Percentiles rank a stretch among this genome's conserved stretches.
These are phyloP conservation scores for Adineta ricciae DNA, from an alignment of 2,888 invertebrate species.

Conservation along the genomic window DNA sequence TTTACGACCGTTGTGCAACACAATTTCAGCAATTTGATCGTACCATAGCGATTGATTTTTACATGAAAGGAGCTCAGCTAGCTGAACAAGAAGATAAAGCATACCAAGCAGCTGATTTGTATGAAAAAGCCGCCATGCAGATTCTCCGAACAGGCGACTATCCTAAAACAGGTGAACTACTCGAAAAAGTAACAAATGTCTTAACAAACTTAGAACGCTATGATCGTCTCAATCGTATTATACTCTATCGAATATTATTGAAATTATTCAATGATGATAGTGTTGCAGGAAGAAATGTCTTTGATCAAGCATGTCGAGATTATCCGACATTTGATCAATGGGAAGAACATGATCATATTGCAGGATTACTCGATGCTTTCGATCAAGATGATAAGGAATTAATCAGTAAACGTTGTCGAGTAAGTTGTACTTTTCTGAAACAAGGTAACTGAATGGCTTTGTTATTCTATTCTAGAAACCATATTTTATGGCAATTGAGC, in stretches of 20 bases:
- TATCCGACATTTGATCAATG: constrained; percentile 11
- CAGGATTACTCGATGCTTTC: neutral
- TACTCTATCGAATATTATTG: neutral
- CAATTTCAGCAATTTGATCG: constrained; percentile 13
- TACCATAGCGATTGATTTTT: constrained; percentile 1
- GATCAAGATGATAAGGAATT: constrained; percentile 1
- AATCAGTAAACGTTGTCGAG: constrained; percentile 9
- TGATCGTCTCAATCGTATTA: neutral
- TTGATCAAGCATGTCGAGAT: neutral
- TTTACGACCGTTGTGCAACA: constrained; percentile 25
- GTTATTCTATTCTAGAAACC: neutral
- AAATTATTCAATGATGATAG: constrained; percentile 13
- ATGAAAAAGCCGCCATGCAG: constrained; percentile 15
- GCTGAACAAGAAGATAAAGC: neutral
- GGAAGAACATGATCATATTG: neutral
- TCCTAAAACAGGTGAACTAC: neutral
- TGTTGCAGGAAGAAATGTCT: neutral
- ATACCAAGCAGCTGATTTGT: neutral
- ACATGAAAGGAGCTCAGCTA: neutral
- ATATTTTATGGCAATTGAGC: neutral
- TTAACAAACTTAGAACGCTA: neutral
- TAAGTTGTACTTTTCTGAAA: neutral
- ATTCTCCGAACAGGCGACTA: neutral
- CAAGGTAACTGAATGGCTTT: too few species aligned
- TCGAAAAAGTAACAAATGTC: neutral